Percentiles rank a stretch among this genome's conserved stretches.
phyloP scores from a whole-genome alignment of 2,888 invertebrate genomes.

The Atethmia centrago region DNA sequence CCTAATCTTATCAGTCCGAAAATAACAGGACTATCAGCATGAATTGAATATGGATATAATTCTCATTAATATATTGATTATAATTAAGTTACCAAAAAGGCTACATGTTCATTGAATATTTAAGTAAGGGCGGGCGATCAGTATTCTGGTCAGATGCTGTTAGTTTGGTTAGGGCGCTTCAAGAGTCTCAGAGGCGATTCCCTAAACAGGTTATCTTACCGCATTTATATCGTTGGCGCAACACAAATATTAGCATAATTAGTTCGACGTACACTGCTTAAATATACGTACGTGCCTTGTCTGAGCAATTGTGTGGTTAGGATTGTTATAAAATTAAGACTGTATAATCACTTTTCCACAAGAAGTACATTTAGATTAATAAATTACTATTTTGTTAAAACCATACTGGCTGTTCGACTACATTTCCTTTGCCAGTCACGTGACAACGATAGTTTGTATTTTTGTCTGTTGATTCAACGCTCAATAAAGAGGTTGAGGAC shows the following conservation, averaged over 20 bases:
- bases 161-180: conserved; percentile 85
- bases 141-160: conserved; percentile 84
- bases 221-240: conserved; percentile 84
- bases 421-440: too few relatives aligned
- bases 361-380: too few relatives aligned
- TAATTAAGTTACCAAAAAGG: conserved; percentile 77
- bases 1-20: conserved; percentile 63
- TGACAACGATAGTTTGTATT: too few relatives aligned
- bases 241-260: conserved; percentile 88
- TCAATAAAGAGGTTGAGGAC: too few relatives aligned
- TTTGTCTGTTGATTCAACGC: too few relatives aligned
- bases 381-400: too few relatives aligned
- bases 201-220: conserved; percentile 88
- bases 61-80: conserved; percentile 75
- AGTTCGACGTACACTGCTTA: conserved; percentile 78
- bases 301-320: conserved; percentile 67
- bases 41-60: conserved; percentile 66
- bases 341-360: too few relatives aligned
- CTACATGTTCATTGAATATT: conserved; percentile 82
- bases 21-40: conserved; percentile 58
- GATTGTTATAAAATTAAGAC: too few relatives aligned
- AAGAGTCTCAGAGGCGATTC: conserved; percentile 84
- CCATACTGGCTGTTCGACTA: too few relatives aligned
- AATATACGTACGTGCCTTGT: conserved; percentile 74
- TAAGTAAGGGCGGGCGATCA: conserved; percentile 76